Evolutionary conservation across 2,113 vertebrate species (phyloP), one percentile per base, ranked within the genome.

Genomic region (Myrmophylax atrothorax): DNA sequence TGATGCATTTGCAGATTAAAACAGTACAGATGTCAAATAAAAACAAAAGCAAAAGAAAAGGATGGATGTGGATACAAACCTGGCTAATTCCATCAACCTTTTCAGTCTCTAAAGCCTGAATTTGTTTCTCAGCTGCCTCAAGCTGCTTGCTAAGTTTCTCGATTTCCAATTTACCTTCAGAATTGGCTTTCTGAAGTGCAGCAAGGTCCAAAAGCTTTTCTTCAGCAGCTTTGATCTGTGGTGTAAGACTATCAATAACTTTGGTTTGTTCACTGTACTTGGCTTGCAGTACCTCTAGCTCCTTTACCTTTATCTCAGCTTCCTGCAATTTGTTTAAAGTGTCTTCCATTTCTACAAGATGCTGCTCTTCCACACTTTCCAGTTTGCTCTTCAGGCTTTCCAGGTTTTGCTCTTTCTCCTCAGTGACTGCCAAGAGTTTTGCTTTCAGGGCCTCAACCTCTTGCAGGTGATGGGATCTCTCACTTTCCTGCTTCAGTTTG

Each of bases 311-410:
- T 86, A 98, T 94, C 92, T 99, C 99, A 9, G 98, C 98, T 80
- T 98, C 97, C 97, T 99, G 99, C 31, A 99, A 97, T 94, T 99
- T 99, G 96, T 98, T 98, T 86, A 99, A 97, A 26, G 98, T 97
- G 47, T 99, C 99, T 95, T 99, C 99, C 99, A 99, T 99, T 96
- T 99, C 99, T 68, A 99, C 98, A n/a, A 99, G 98, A 90, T 99
- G 99, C 96, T 99, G 99, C 82, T 99, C 98, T 97, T 99, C 99
- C 5, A 97, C 96, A 50, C 93, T 98, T 92, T 99, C 99, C 93
- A 99, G 95, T 12, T 97, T 98, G 38, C 94, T 97, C 66, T 98
- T 98, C 42, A 99, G 83, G 24, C 94, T 97, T 64, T 99, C 99
- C 92, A 99, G 97, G 87, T 97, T 97, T 62, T 94, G 97, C 78